phyloP scores from a whole-genome alignment of 1,140 invertebrate genomes.

The Drosophila sechellia region DNA sequence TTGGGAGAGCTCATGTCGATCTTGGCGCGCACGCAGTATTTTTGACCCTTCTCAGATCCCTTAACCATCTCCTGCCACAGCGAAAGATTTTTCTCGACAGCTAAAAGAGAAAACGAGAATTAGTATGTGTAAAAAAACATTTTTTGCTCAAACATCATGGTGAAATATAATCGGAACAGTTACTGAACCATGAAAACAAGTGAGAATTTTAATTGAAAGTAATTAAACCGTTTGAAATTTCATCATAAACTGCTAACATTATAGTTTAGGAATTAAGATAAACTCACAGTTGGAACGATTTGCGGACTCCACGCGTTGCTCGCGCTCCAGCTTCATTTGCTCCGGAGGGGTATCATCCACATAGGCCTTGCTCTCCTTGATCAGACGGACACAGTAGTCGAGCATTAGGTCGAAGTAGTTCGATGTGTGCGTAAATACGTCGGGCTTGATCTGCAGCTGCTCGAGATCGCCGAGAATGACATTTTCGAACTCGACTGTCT shows the following conservation, averaged over 20 bases:
- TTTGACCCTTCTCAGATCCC: slow-evolving; percentile 91
- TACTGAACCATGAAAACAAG: too few species aligned
- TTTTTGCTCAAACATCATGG: too few species aligned
- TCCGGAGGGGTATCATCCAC: slow-evolving; percentile 98
- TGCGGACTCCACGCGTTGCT: slow-evolving; percentile 93
- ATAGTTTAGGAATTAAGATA: background rate
- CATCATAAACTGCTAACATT: background rate
- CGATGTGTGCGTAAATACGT: slow-evolving; percentile 97
- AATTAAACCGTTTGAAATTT: background rate
- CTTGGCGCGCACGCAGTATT: slow-evolving; percentile 97
- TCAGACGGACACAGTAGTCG: slow-evolving; percentile 93
- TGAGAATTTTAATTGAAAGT: too few species aligned
- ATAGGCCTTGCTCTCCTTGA: slow-evolving; percentile 96
- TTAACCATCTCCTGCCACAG: slow-evolving; percentile 98
- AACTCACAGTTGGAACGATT: slow-evolving; percentile 93
- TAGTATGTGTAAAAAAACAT: background rate
- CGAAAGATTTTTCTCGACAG: slow-evolving; percentile 93
- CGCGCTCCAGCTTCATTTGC: slow-evolving; percentile 97
- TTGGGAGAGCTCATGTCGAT: slow-evolving; percentile 98
- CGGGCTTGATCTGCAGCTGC: slow-evolving; percentile 96
- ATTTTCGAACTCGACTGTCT: slow-evolving; percentile 99
- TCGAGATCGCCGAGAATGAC: slow-evolving; percentile 98
- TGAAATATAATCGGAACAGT: too few species aligned
- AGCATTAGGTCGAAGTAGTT: slow-evolving; percentile 98
- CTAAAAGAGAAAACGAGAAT: slow-evolving; percentile 85